A percentile compares a stretch with the other conserved stretches of the same genome.
Conservation (phyloP, 2,797 vertebrate genomes). For the Petrocephalus schoutedeni region DNA sequence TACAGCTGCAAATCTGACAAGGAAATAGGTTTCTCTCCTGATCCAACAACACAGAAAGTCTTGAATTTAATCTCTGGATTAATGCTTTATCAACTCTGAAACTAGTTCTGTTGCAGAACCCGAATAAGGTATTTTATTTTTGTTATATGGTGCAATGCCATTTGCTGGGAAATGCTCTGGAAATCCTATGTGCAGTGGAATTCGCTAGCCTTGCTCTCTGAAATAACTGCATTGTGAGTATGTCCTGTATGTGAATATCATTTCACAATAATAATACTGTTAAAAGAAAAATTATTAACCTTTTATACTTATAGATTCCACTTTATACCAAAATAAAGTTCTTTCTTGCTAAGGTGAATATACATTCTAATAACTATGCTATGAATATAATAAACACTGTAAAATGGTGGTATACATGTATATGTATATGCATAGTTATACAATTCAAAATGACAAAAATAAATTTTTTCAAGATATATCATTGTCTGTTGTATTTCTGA, state of each 20-base stretch:
- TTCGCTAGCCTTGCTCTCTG: not conserved
- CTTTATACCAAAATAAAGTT: slow-evolving; percentile 24
- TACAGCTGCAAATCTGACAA: not conserved
- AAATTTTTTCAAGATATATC: slow-evolving; percentile 19
- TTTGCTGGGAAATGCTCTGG: not conserved
- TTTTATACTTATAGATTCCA: slow-evolving; percentile 27
- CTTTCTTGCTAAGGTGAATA: slow-evolving; percentile 33
- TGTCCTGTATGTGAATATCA: slow-evolving; percentile 14
- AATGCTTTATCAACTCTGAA: not conserved
- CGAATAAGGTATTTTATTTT: not conserved
- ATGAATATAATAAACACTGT: slow-evolving; percentile 23
- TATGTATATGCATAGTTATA: slow-evolving; percentile 56
- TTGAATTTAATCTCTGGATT: not conserved
- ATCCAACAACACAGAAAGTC: not conserved
- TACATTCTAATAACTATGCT: slow-evolving; percentile 43
- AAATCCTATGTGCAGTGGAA: slow-evolving; percentile 13
- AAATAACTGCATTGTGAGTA: slow-evolving; percentile 21
- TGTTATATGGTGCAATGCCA: not conserved
- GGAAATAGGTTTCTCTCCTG: not conserved
- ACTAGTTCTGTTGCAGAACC: not conserved
- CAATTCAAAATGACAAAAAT: slow-evolving; percentile 27
- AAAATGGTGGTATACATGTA: slow-evolving; percentile 50
- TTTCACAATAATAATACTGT: slow-evolving; percentile 18
- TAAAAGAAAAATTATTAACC: slow-evolving; percentile 6
- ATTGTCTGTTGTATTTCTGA: not conserved